These are phyloP conservation scores for Ovis aries DNA, from an alignment of 2,113 vertebrate species.

Conservation along the genomic window ARS-UI_Ramb_v3.0 NC_056054.1:249593501-249594000, in stretches of 20 bases:
- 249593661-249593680: neutral
- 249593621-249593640: neutral
- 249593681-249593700: neutral
- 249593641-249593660: neutral
- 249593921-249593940: fast-evolving
- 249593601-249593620: neutral
- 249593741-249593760: neutral
- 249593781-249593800: neutral
- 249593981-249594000: neutral
- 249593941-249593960: fast-evolving
- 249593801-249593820: neutral
- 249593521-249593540: neutral
- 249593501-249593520: neutral
- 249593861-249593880: neutral
- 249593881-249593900: neutral
- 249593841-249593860: neutral
- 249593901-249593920: neutral
- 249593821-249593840: neutral
- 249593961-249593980: fast-evolving
- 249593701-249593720: neutral
- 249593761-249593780: neutral
- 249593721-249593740: neutral
- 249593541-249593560: neutral
- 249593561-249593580: neutral
- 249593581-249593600: neutral